A percentile compares a stretch with the other conserved stretches of the same genome.
Evolutionary conservation across 2,113 vertebrate genomes (phyloP).

Genomic region (Solea senegalensis): DNA sequence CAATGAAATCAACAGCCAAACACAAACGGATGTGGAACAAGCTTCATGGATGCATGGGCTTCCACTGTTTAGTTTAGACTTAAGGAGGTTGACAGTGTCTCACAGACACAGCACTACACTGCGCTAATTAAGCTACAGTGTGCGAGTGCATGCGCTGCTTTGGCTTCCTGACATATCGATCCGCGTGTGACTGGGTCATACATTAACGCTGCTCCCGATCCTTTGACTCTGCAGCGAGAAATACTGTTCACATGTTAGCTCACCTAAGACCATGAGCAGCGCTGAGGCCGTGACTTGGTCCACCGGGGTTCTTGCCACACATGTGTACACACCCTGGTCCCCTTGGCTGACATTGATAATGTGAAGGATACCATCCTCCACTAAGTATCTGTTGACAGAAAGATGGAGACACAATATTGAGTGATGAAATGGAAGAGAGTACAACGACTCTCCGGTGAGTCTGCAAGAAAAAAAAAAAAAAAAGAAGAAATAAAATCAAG

Average conservation of each 20-base stretch:
- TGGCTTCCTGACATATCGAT: constrained; percentile 48
- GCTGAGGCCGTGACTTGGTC: constrained; percentile 79
- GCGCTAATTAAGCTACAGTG: constrained; percentile 21
- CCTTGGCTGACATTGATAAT: constrained; percentile 85
- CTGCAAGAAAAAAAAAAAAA: neutral
- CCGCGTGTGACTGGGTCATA: constrained; percentile 9
- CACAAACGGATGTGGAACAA: constrained; percentile 44
- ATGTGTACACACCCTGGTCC: constrained; percentile 88
- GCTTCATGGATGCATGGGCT: constrained; percentile 10
- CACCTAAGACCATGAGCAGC: constrained; percentile 87
- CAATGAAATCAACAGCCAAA: constrained; percentile 18
- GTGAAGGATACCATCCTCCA: constrained; percentile 85
- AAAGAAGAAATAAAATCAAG: neutral
- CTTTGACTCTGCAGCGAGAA: constrained; percentile 4
- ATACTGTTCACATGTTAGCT: constrained; percentile 54
- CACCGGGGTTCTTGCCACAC: constrained; percentile 85
- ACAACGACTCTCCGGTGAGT: constrained; percentile 25
- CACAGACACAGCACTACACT: neutral
- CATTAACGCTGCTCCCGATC: constrained; percentile 19
- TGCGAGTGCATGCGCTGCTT: constrained; percentile 23
- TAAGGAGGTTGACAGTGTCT: constrained; percentile 15
- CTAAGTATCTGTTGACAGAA: constrained; percentile 73
- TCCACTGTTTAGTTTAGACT: constrained; percentile 4
- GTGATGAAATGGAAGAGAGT: constrained; percentile 18
- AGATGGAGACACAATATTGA: constrained; percentile 40